phyloP scores from a whole-genome alignment of 2,113 vertebrate genomes.

The Sus scrofa region DNA sequence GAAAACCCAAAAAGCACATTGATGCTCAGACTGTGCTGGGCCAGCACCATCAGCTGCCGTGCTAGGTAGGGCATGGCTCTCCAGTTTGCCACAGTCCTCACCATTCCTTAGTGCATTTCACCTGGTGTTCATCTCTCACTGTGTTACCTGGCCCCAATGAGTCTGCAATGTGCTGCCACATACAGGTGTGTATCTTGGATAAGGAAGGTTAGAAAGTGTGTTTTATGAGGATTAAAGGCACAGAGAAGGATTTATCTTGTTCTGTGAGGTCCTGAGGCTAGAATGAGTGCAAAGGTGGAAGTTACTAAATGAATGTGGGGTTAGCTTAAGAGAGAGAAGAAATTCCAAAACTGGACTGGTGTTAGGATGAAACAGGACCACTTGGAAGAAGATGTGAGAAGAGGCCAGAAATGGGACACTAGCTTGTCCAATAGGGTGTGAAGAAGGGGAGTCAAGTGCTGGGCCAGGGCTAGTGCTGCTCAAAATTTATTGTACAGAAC shows the following conservation, averaged over 20 bases:
- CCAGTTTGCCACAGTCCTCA: background rate
- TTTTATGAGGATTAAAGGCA: background rate
- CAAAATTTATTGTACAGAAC: background rate
- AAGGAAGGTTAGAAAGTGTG: background rate
- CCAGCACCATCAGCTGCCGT: background rate
- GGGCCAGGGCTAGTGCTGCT: background rate
- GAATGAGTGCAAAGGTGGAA: background rate
- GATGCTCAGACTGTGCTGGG: background rate
- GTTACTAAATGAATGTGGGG: background rate
- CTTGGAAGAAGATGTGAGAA: background rate
- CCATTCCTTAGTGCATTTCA: background rate
- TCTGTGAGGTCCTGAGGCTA: background rate
- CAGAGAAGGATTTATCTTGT: background rate
- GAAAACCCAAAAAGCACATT: background rate
- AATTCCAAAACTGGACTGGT: background rate
- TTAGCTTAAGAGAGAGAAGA: background rate
- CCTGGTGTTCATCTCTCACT: background rate
- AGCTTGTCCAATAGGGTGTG: background rate
- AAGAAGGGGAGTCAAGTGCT: background rate
- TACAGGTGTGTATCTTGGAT: background rate
- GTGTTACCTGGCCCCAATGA: background rate
- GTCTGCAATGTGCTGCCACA: background rate
- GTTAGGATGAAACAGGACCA: background rate
- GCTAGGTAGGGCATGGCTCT: background rate
- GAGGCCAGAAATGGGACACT: background rate